A percentile compares a stretch with the other conserved stretches of the same genome.
These are phyloP conservation scores for Emydoidea blandingii DNA, from an alignment of 2,797 vertebrate genomes.

Conservation along the genomic window DNA sequence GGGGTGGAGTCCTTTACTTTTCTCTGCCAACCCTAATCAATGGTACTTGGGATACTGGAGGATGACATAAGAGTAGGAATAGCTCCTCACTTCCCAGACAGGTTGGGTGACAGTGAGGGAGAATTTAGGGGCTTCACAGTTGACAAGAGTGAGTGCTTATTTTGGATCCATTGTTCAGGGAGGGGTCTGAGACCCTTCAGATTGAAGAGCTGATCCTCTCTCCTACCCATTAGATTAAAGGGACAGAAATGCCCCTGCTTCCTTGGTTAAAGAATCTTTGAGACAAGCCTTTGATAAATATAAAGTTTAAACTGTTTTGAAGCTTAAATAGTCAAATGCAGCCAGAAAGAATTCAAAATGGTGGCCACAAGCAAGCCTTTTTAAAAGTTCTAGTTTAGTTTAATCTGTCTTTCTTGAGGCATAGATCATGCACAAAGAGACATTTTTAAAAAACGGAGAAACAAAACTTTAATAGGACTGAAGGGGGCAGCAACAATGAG, in stretches of 20 bases:
- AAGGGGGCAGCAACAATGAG: background rate
- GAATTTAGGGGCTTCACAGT: background rate
- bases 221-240: background rate
- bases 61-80: no score
- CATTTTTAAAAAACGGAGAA: background rate
- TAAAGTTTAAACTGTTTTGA: constrained; percentile 33
- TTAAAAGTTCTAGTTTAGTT: constrained; percentile 60
- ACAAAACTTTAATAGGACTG: background rate
- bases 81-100: background rate
- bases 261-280: background rate
- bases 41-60: background rate
- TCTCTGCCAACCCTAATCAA: background rate
- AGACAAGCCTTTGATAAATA: background rate
- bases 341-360: constrained; percentile 25
- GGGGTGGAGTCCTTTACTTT: background rate
- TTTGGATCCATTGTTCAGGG: background rate
- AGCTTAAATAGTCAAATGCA: constrained; percentile 14
- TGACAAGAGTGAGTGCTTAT: background rate
- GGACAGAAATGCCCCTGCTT: background rate
- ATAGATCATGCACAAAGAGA: constrained; percentile 34
- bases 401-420: constrained; percentile 45
- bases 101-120: background rate
- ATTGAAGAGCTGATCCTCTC: background rate
- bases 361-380: background rate
- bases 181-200: background rate